A percentile compares a stretch with the other conserved stretches of the same genome.
Conservation (phyloP, 2,888 invertebrate genomes). For the Epicampocera succincta region DNA sequence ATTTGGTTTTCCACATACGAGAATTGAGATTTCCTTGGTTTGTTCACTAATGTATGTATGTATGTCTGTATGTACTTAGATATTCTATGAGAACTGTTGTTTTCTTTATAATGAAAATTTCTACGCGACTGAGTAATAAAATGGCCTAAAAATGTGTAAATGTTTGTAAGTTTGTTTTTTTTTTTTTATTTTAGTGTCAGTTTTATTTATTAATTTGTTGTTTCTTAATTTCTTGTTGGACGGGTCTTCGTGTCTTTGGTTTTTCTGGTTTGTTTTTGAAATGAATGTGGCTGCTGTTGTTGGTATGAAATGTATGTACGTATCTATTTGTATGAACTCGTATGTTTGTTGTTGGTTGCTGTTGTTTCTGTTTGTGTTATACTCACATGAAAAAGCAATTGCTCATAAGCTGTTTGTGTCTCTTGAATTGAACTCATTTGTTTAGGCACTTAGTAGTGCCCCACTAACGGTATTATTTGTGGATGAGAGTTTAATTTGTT, state of each 20-base stretch:
- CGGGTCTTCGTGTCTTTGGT: constrained; percentile 77
- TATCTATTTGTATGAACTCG: constrained; percentile 42
- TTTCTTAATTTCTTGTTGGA: constrained; percentile 73
- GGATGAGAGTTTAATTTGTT: neutral
- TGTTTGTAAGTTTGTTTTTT: constrained; percentile 41
- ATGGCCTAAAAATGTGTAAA: constrained; percentile 57
- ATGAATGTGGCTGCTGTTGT: constrained; percentile 16
- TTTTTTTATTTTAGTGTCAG: constrained; percentile 18
- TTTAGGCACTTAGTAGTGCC: neutral
- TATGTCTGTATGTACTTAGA: too few species aligned
- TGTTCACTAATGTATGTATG: constrained; percentile 12
- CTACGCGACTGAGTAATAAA: constrained; percentile 62
- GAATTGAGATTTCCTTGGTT: constrained; percentile 19
- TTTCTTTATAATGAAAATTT: constrained; percentile 52
- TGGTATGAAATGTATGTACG: constrained; percentile 22
- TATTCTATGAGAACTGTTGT: constrained; percentile 32
- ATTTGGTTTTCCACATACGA: constrained; percentile 56
- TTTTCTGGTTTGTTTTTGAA: constrained; percentile 22
- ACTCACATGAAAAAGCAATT: constrained; percentile 54
- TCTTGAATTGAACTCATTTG: neutral
- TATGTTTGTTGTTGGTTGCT: constrained; percentile 40
- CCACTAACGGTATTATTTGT: neutral
- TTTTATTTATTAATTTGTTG: constrained; percentile 28
- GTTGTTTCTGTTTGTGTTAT: constrained; percentile 13
- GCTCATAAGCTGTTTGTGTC: constrained; percentile 19